phyloP scores from a whole-genome alignment of 2,113 vertebrate species.

The Pollachius pollachius region DNA sequence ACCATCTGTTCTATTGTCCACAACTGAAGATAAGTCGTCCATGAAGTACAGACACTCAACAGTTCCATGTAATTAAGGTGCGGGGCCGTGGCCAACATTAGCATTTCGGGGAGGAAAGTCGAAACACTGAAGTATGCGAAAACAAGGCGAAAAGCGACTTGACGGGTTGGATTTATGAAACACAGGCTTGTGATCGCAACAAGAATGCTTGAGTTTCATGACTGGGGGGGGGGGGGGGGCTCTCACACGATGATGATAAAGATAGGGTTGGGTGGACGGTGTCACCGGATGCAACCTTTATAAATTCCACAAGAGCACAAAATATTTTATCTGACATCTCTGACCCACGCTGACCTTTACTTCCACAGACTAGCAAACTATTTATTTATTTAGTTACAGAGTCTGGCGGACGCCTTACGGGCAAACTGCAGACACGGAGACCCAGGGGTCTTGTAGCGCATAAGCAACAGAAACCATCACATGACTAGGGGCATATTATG shows the following conservation, averaged over 20 bases:
- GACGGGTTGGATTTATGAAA: neutral
- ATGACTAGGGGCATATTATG: no score
- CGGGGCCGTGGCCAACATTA: constrained; percentile 13
- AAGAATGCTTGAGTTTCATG: no score
- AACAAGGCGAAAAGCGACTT: neutral
- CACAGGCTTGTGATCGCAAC: neutral
- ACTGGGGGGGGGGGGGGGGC: neutral
- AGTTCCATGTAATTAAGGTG: constrained; percentile 39
- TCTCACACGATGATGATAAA: constrained; percentile 9
- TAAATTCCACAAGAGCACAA: constrained; percentile 31
- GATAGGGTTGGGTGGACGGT: constrained; percentile 6
- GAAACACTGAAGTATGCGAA: constrained; percentile 21
- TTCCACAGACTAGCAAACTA: constrained; percentile 8
- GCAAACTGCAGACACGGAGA: neutral
- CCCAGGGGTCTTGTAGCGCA: no score
- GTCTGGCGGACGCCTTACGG: constrained; percentile 30
- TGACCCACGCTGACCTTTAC: constrained; percentile 51
- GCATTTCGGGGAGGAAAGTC: constrained; percentile 34
- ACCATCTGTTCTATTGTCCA: constrained; percentile 67
- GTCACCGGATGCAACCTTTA: constrained; percentile 37
- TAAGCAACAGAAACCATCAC: no score
- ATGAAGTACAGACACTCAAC: constrained; percentile 39
- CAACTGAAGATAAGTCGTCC: constrained; percentile 66
- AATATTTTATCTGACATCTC: constrained; percentile 51
- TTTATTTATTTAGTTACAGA: constrained; percentile 24